phyloP scores from a whole-genome alignment of 2,888 invertebrate genomes.

The Cyrtodaria siliqua region DNA sequence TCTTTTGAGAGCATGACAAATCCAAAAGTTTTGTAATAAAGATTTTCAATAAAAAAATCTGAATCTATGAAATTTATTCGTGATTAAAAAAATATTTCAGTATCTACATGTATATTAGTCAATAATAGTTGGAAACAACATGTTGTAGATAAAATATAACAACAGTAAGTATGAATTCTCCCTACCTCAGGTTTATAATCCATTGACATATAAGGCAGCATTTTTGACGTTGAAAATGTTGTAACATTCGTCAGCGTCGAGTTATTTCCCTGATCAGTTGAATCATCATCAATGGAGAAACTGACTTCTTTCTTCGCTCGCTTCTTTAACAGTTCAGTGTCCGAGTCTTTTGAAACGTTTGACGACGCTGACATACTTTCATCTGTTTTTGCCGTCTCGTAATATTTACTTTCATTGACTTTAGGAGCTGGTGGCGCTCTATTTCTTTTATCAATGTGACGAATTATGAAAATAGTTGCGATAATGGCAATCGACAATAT shows the following conservation, averaged over 20 bases:
- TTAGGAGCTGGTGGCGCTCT: constrained; percentile 46
- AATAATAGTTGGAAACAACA: no score
- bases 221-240: constrained; percentile 76
- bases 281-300: constrained; percentile 77
- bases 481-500: constrained; percentile 76
- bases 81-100: no score
- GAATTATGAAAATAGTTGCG: constrained; percentile 74
- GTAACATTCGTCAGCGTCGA: constrained; percentile 75
- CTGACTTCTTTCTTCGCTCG: constrained; percentile 79
- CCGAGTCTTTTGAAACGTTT: constrained; percentile 63
- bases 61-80: no score
- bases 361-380: constrained; percentile 67
- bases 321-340: constrained; percentile 72
- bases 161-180: neutral
- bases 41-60: no score
- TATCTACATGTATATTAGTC: no score
- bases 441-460: constrained; percentile 69
- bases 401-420: constrained; percentile 57
- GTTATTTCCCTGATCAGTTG: constrained; percentile 67
- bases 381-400: constrained; percentile 54
- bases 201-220: constrained; percentile 65
- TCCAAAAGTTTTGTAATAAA: no score
- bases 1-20: no score
- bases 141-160: no score
- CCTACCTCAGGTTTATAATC: constrained; percentile 76